Evolutionary conservation across 2,113 vertebrate genomes (phyloP), one percentile per base, ranked within the genome.

Genomic region (Tympanuchus pallidicinctus): DNA sequence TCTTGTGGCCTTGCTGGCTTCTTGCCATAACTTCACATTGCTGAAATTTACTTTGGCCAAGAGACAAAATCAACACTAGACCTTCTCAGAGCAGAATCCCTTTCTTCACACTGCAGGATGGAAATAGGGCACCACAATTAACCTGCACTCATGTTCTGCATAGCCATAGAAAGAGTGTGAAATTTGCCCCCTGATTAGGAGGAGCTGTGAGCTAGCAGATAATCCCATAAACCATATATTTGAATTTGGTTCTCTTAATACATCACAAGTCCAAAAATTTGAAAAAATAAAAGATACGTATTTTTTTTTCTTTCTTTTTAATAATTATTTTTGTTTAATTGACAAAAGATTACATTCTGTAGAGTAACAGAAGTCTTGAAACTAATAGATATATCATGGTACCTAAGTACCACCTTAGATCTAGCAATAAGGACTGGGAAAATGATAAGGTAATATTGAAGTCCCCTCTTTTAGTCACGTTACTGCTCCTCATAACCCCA

Each of bases 31-130:
- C 14, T 42, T 91, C 61, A 67, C 17, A 22, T 25, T 80, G 84
- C 76, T 82, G 63, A n/a, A 61, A 77, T 82, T 86, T 92, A 15
- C 65, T 87, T 73, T 89, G 82, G 43, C 20, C n/a, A 74, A 82
- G 85, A 22, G 14, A 72, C 36, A 69, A 64, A 76, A 71, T 21
- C 73, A 80, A 43, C 63, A 15, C 21, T 71, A 56, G 7, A 38
- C 6, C 78, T 42, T 77, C 30, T 80, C 42, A n/a, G 25, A 54
- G 8, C 11, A 85, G 47, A 36, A 16, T 36, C 11, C 0, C 22
- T 22, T 36, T 93, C 69, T 56, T 57, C 47, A 8, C 28, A 4
- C 54, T 43, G 42, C 61, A 61, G 56, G 78, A 3, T 50, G 59
- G 36, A 76, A 30, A 30, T 1, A 22, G 57, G 80, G 71, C 30